A percentile compares a stretch with the other conserved stretches of the same genome.
Conservation (phyloP, 2,113 vertebrate species). For the Euleptes europaea region DNA sequence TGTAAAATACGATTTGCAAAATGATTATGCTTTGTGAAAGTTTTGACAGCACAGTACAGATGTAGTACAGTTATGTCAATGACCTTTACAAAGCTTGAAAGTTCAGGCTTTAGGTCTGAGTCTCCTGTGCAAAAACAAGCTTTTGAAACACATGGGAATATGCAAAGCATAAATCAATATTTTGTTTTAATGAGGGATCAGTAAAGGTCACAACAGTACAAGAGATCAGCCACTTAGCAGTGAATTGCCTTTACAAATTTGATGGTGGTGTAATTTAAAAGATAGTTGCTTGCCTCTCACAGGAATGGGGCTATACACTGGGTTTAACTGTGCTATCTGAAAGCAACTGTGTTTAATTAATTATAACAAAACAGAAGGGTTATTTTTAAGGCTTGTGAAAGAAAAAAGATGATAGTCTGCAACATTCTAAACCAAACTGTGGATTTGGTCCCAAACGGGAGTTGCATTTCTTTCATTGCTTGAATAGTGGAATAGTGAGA, state of each 20-base stretch:
- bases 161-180: conserved; percentile 4
- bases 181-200: conserved; percentile 26
- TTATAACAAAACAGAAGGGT: conserved; percentile 16
- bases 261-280: conserved; percentile 4
- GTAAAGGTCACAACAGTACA: conserved; percentile 29
- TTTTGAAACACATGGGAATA: conserved; percentile 14
- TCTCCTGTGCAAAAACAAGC: conserved; percentile 10
- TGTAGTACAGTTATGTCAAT: conserved; percentile 40
- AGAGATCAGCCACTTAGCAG: conserved; percentile 2
- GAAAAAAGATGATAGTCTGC: conserved; percentile 22
- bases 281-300: neutral
- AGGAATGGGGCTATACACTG: neutral
- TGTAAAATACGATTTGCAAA: conserved; percentile 66
- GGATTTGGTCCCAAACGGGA: no score
- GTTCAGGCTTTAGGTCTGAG: conserved; percentile 18
- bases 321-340: conserved; percentile 6
- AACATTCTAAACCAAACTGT: neutral
- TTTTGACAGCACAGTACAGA: conserved; percentile 47
- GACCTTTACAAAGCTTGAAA: neutral
- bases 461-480: no score
- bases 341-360: neutral
- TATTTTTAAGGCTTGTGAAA: conserved; percentile 33
- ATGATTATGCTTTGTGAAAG: conserved; percentile 48
- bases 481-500: no score
- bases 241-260: neutral